Percentiles rank a stretch among this genome's conserved stretches.
These are phyloP conservation scores for Reinhardtius hippoglossoides DNA, from an alignment of 2,113 vertebrate genomes.

Conservation along the genomic window DNA sequence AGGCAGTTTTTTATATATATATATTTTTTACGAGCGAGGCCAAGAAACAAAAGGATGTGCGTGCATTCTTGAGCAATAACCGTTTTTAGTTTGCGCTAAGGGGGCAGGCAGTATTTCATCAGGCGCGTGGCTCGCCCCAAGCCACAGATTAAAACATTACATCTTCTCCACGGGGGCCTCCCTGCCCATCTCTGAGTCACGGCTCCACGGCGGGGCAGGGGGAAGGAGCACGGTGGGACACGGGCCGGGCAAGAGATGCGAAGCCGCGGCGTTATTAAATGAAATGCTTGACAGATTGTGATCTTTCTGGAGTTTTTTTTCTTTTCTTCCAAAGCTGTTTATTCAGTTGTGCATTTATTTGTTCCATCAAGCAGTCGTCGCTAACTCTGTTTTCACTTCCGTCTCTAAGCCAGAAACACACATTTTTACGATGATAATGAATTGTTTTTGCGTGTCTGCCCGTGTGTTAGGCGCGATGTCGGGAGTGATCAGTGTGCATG, in stretches of 20 bases:
- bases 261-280: constrained; percentile 23
- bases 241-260: neutral
- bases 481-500: constrained; percentile 38
- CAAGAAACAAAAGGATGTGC: neutral
- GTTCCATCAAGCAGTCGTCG: neutral
- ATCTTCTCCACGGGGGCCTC: constrained; percentile 35
- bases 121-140: constrained; percentile 56
- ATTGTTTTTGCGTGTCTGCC: neutral
- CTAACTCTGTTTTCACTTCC: no score
- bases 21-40: no score
- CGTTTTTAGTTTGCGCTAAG: constrained; percentile 41
- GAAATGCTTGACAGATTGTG: constrained; percentile 13
- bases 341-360: constrained; percentile 22
- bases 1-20: no score
- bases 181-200: constrained; percentile 12
- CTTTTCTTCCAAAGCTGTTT: neutral
- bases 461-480: constrained; percentile 23
- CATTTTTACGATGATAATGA: no score
- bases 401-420: no score
- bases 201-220: constrained; percentile 1
- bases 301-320: constrained; percentile 1
- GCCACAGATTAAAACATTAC: constrained; percentile 69
- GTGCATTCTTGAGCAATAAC: neutral
- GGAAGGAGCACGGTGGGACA: neutral
- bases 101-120: constrained; percentile 69